Evolutionary conservation across 2,797 vertebrate species (phyloP).

Genomic region (Pangasius mekongensis): DNA sequence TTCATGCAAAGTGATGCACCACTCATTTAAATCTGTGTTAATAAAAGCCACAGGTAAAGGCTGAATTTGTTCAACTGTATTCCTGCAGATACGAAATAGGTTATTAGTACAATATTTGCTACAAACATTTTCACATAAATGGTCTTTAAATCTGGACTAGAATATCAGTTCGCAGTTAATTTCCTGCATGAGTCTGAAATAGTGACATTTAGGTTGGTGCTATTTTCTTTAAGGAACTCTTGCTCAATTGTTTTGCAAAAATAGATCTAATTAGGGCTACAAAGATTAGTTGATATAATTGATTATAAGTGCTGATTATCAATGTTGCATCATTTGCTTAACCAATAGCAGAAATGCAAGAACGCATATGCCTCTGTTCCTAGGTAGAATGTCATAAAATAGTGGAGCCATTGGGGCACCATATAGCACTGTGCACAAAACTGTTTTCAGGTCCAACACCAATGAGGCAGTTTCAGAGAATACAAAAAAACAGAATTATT

Average conservation of each 20-base stretch:
- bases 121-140: background rate
- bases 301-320: background rate
- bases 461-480: background rate
- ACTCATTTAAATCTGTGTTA: background rate
- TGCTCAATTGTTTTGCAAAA: background rate
- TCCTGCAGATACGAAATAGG: background rate
- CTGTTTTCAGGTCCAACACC: background rate
- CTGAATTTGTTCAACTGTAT: background rate
- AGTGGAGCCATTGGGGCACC: background rate
- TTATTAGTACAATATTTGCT: background rate
- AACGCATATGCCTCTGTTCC: background rate
- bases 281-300: background rate
- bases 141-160: background rate
- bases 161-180: background rate
- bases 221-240: background rate
- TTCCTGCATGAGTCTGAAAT: background rate
- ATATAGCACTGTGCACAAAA: background rate
- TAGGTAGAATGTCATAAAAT: background rate
- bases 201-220: background rate
- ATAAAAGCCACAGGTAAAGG: background rate
- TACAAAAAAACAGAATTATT: too few relatives aligned
- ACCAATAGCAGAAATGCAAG: background rate
- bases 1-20: background rate
- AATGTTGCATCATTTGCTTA: background rate
- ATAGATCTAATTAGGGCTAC: too few relatives aligned